phyloP scores from a whole-genome alignment of 30 jellyfish, hydroid and myxozoan genomes.

The Aurelia aurita complex sp. Pacific region DNA sequence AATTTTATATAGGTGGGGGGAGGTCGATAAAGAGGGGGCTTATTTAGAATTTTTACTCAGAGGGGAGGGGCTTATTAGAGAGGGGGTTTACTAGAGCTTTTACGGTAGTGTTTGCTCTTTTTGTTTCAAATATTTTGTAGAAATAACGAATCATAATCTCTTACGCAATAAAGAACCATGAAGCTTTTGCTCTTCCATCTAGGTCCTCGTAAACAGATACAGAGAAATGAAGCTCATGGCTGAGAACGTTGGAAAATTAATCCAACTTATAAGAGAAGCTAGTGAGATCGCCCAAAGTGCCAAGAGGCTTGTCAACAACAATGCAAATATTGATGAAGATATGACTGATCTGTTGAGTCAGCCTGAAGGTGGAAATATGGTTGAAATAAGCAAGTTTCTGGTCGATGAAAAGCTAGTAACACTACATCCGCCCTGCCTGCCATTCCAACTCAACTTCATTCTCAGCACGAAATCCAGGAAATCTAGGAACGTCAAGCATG shows the following conservation, averaged over 20 bases:
- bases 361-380: conserved; percentile 8
- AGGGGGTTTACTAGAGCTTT: no score
- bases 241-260: conserved; percentile 15
- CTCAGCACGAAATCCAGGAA: neutral
- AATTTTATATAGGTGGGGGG: no score
- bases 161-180: no score
- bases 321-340: neutral
- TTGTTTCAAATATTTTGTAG: no score
- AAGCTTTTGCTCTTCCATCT: neutral
- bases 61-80: no score
- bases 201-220: conserved; percentile 35
- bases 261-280: conserved; percentile 12
- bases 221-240: conserved; percentile 16
- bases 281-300: conserved; percentile 16
- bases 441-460: conserved; percentile 26
- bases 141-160: no score
- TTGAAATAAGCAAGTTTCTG: neutral
- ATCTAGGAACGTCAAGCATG: neutral
- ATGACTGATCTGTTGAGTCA: neutral
- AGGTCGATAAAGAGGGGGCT: no score
- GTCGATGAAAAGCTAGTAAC: conserved; percentile 11
- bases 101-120: no score
- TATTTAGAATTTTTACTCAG: no score
- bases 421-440: conserved; percentile 32
- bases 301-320: conserved; percentile 3